Conservation (phyloP, 2,888 invertebrate species). For the Agrilus biguttatus region DNA sequence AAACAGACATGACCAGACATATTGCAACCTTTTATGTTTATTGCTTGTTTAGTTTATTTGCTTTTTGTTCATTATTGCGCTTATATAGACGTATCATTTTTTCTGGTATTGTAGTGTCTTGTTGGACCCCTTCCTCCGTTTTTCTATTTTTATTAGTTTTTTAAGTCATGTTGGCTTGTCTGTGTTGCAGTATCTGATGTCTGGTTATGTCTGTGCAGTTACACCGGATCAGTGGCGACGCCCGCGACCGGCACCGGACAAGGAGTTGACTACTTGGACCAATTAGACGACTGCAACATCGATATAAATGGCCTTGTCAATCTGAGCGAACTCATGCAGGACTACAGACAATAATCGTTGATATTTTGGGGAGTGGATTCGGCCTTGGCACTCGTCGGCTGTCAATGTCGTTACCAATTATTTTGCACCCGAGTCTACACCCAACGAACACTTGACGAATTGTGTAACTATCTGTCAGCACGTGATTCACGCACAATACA, state of each 20-base stretch:
- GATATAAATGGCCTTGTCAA: slow-evolving; percentile 26
- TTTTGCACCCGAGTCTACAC: too few species aligned
- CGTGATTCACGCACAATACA: too few species aligned
- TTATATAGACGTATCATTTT: slow-evolving; percentile 3
- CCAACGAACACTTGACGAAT: too few species aligned
- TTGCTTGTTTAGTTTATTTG: slow-evolving; percentile 7
- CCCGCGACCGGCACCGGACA: slow-evolving; percentile 19
- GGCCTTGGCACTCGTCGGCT: too few species aligned
- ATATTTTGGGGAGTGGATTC: too few species aligned
- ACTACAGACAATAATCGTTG: slow-evolving; percentile 19
- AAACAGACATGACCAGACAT: slow-evolving; percentile 35
- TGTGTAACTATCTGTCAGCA: too few species aligned
- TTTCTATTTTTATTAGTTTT: slow-evolving; percentile 1
- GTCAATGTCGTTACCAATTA: too few species aligned
- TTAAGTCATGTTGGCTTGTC: slow-evolving; percentile 21
- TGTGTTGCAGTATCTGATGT: slow-evolving; percentile 34
- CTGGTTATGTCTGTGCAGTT: slow-evolving; percentile 36
- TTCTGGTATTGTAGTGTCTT: slow-evolving; percentile 2
- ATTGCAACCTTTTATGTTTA: slow-evolving; percentile 21
- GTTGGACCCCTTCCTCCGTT: slow-evolving; percentile 5
- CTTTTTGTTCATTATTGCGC: slow-evolving; percentile 3
- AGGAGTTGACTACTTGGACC: slow-evolving; percentile 27
- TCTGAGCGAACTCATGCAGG: slow-evolving; percentile 26
- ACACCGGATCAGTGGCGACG: slow-evolving; percentile 28
- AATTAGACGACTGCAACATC: slow-evolving; percentile 24